A percentile compares a stretch with the other conserved stretches of the same genome.
Evolutionary conservation across 1,140 invertebrate species (phyloP).

Genomic region (Bombus soroeensis): DNA sequence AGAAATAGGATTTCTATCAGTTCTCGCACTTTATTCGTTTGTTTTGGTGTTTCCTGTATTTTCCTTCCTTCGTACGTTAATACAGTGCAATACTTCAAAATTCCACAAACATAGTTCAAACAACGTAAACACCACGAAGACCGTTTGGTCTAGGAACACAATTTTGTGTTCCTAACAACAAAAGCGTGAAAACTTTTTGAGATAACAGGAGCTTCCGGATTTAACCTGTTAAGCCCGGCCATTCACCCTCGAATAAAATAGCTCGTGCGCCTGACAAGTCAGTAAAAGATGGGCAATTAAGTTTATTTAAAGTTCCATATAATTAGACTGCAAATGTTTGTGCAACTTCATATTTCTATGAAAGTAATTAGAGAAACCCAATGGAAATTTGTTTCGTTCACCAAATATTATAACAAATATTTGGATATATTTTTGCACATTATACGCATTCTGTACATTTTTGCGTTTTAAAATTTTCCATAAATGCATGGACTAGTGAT

Average conservation of each 20-base stretch:
- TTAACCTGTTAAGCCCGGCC: neutral
- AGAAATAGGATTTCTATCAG: neutral
- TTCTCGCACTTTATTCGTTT: neutral
- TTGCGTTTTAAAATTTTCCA: neutral
- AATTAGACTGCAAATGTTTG: neutral
- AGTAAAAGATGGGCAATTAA: neutral
- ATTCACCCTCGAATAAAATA: neutral
- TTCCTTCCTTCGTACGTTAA: neutral
- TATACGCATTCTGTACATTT: neutral
- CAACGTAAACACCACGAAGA: neutral
- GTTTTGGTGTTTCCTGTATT: neutral
- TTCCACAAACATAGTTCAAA: neutral
- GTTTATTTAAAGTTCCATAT: neutral
- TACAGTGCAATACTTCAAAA: neutral
- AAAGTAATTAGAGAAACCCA: neutral
- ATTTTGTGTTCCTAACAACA: neutral
- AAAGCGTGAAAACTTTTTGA: neutral
- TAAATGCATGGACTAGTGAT: neutral
- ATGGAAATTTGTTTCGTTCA: neutral
- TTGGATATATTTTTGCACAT: neutral
- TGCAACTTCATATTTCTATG: neutral
- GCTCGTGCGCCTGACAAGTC: neutral
- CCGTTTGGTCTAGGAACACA: too few species aligned
- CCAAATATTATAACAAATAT: neutral
- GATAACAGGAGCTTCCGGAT: neutral